These are phyloP conservation scores for Ailurus styani DNA, from an alignment of 2,113 vertebrate species.

Conservation along the genomic window DNA sequence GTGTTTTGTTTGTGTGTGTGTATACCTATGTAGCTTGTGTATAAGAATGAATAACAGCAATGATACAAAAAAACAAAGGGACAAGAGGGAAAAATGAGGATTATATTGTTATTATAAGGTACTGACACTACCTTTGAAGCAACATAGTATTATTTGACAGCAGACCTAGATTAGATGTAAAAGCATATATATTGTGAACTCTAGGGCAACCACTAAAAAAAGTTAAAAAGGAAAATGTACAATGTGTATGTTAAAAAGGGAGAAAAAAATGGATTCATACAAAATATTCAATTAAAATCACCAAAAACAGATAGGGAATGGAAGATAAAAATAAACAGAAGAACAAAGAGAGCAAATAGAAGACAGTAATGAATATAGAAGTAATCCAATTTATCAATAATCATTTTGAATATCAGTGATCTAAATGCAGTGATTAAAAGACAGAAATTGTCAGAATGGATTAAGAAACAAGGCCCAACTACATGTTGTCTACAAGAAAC, in stretches of 20 bases:
- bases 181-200: neutral
- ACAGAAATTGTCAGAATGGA: neutral
- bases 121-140: neutral
- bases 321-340: neutral
- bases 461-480: neutral
- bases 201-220: neutral
- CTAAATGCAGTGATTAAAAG: neutral
- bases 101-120: neutral
- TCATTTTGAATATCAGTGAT: neutral
- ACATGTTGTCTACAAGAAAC: neutral
- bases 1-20: neutral
- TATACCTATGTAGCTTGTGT: neutral
- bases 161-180: neutral
- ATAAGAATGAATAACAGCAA: neutral
- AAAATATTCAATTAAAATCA: neutral
- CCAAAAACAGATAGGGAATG: neutral
- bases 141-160: neutral
- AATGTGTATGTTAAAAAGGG: neutral
- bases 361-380: neutral
- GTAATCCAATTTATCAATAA: neutral
- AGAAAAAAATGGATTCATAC: neutral
- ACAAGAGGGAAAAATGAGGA: neutral
- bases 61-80: neutral
- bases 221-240: neutral
- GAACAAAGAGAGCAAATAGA: neutral